Conservation (phyloP, 2,888 invertebrate species). For the Augiades crinisus region DNA sequence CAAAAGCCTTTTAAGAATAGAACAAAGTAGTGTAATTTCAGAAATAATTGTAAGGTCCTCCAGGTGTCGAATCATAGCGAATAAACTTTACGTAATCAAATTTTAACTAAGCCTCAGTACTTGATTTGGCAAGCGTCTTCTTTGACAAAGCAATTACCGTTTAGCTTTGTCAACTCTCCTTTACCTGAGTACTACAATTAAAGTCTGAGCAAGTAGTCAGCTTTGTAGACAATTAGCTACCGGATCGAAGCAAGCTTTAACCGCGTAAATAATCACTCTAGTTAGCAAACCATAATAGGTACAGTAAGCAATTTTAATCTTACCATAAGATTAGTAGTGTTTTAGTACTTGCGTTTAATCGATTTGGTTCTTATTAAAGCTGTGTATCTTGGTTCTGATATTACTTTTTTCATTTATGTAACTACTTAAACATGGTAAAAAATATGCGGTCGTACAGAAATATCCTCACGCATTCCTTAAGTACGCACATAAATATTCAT, state of each 20-base stretch:
- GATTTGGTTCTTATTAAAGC: too few relatives aligned
- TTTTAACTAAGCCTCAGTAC: neutral
- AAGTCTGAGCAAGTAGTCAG: neutral
- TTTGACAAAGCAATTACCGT: constrained; percentile 1
- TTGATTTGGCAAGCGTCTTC: neutral
- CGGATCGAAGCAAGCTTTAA: neutral
- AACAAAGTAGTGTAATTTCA: too few relatives aligned
- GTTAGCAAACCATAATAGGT: neutral
- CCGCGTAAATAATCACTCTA: neutral
- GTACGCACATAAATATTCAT: neutral
- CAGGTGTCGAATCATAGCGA: neutral
- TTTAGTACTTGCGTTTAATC: too few relatives aligned
- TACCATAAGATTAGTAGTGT: neutral
- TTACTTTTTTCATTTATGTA: too few relatives aligned
- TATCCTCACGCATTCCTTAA: neutral
- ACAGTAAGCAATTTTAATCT: neutral
- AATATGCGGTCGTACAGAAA: too few relatives aligned
- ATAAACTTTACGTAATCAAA: neutral
- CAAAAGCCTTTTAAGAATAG: too few relatives aligned
- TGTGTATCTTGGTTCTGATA: too few relatives aligned
- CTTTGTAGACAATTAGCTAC: constrained; percentile 5
- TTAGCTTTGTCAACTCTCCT: neutral
- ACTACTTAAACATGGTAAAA: too few relatives aligned
- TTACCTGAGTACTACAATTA: neutral
- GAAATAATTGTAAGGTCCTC: too few relatives aligned